Evolutionary conservation across 2,113 vertebrate genomes (phyloP), one percentile per base, ranked within the genome.

Genomic region (Poeciliopsis prolifica): DNA sequence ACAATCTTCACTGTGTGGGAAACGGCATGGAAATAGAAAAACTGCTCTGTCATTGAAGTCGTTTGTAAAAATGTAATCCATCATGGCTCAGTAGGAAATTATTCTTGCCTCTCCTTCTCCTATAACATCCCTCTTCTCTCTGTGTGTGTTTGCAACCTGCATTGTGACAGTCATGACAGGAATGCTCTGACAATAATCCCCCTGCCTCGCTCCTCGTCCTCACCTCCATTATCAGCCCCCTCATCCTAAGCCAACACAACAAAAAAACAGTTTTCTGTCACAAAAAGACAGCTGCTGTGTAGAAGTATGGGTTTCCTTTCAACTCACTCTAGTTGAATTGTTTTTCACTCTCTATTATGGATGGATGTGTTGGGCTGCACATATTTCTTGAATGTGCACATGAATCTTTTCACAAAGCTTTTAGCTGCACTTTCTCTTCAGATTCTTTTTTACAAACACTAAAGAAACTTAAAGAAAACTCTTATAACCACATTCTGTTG

Each of bases 181-280:
- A 74, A 82, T 71, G 69, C 86, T 74, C 5, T 83, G 74, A 83
- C 77, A 65, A 74, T 88, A 89, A 91, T 88, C 84, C 85, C 69
- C 44, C 77, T 6, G 33, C 75, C 80, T 81, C 72, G 75, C 72
- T 80, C 71, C 78, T 74, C 44, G 63, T 78, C 79, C 63, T 80
- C 80, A 78, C 78, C 84, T 87, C 68, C 72, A 85, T 72, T 69
- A 86, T 89, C 87, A 81, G 65, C 68, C 68, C 62, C 51, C 69
- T 75, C 77, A 1, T 68, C 75, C 78, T 82, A 78, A 63, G 68
- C 54, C 74, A 10, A 5, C 48, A 35, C 54, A 10, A 80, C 80
- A 86, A 76, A 78, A 44, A 8, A 62, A 40, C 74, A 54, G 66
- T 84, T 88, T 86, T 79, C 72, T 84, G 75, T 86, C 84, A 85